phyloP scores from a whole-genome alignment of 2,888 invertebrate genomes.

The Tipula confusa region DNA sequence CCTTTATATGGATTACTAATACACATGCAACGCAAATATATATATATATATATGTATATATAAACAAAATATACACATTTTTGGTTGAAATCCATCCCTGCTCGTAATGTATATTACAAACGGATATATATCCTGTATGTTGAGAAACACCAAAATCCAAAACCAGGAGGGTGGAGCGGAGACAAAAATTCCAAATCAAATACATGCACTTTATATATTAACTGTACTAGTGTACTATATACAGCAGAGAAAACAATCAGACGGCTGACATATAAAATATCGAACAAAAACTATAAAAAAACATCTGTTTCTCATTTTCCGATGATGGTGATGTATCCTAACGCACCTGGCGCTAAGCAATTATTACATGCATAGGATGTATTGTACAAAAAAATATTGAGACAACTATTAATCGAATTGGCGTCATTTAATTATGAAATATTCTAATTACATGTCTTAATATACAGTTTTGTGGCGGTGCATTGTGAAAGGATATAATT shows the following conservation, averaged over 20 bases:
- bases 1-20: not conserved
- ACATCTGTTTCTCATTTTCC: not conserved
- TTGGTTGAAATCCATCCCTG: not conserved
- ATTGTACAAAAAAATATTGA: not conserved
- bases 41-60: not conserved
- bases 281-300: not conserved
- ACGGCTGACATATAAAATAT: not conserved
- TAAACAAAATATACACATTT: not conserved
- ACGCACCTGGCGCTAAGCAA: not conserved
- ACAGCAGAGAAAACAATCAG: not conserved
- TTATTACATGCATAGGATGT: not conserved
- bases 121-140: constrained; percentile 21
- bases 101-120: not conserved
- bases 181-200: not conserved
- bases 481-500: not conserved
- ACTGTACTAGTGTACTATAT: not conserved
- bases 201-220: not conserved
- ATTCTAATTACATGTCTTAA: not conserved
- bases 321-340: not conserved
- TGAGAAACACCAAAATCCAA: not conserved
- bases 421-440: not conserved
- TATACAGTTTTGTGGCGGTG: not conserved
- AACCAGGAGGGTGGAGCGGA: not conserved
- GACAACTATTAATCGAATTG: not conserved
- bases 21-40: not conserved